phyloP scores from a whole-genome alignment of 2,113 vertebrate genomes.

The Mesembrinibis cayennensis region DNA sequence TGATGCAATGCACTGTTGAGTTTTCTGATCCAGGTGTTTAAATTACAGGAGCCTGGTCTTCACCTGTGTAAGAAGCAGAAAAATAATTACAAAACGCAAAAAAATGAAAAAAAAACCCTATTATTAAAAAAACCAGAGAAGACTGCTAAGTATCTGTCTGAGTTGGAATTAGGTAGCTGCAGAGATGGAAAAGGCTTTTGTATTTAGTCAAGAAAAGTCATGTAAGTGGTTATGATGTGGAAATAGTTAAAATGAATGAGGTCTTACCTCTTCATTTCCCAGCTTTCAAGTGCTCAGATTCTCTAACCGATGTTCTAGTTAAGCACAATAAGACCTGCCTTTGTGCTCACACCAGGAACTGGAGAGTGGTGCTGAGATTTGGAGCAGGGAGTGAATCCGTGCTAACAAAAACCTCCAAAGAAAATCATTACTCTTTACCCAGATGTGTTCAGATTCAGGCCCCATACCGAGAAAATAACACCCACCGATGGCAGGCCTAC shows the following conservation, averaged over 20 bases:
- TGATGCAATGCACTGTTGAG: background rate
- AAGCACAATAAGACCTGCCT: background rate
- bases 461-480: accelerated
- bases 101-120: background rate
- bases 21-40: background rate
- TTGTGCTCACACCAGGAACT: background rate
- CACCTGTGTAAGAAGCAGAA: background rate
- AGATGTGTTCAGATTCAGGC: background rate
- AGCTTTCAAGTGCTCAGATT: background rate
- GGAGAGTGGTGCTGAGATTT: background rate
- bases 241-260: background rate
- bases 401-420: background rate
- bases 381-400: background rate
- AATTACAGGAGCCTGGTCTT: background rate
- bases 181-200: background rate
- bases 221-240: accelerated
- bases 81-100: background rate
- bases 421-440: background rate
- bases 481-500: background rate
- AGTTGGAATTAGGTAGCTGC: background rate
- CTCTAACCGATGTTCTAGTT: background rate
- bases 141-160: background rate
- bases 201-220: background rate
- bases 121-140: background rate
- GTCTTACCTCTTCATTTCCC: background rate